A percentile compares a stretch with the other conserved stretches of the same genome.
phyloP scores from a whole-genome alignment of 2,797 vertebrate species.

The Chrosomus eos region DNA sequence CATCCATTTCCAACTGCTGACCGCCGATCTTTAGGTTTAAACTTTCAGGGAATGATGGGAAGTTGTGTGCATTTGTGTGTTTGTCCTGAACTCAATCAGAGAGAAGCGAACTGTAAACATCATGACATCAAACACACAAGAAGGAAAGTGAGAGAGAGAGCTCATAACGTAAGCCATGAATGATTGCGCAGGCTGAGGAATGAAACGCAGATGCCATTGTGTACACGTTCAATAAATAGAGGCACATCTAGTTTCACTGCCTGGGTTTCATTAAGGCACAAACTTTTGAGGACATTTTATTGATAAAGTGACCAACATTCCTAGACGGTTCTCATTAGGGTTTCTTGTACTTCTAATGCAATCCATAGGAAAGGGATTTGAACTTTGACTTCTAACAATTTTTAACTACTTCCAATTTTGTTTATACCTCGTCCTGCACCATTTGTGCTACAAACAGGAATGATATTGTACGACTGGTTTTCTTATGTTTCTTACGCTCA shows the following conservation, averaged over 20 bases:
- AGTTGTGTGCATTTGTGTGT: conserved; percentile 26
- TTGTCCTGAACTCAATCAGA: conserved; percentile 10
- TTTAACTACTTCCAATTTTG: background rate
- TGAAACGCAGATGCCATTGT: conserved; percentile 61
- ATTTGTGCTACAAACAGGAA: background rate
- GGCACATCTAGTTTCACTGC: conserved; percentile 25
- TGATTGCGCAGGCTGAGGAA: conserved; percentile 55
- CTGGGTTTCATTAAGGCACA: conserved; percentile 18
- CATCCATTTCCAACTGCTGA: conserved; percentile 40
- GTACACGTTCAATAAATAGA: conserved; percentile 36
- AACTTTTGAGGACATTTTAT: conserved; percentile 4
- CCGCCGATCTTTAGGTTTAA: conserved; percentile 34
- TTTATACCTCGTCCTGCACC: background rate
- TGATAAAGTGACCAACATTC: conserved; percentile 14
- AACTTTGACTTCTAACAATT: background rate
- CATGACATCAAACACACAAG: conserved; percentile 52
- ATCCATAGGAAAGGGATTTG: background rate
- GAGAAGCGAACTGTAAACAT: conserved; percentile 51
- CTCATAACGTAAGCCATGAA: conserved; percentile 54
- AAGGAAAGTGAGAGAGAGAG: conserved; percentile 12
- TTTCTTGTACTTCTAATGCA: background rate
- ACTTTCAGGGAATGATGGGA: conserved; percentile 49
- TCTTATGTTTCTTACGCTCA: background rate
- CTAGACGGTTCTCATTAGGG: background rate
- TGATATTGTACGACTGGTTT: background rate